Conservation (phyloP, 2,888 invertebrate genomes). For the Cryptophagus acutangulus region DNA sequence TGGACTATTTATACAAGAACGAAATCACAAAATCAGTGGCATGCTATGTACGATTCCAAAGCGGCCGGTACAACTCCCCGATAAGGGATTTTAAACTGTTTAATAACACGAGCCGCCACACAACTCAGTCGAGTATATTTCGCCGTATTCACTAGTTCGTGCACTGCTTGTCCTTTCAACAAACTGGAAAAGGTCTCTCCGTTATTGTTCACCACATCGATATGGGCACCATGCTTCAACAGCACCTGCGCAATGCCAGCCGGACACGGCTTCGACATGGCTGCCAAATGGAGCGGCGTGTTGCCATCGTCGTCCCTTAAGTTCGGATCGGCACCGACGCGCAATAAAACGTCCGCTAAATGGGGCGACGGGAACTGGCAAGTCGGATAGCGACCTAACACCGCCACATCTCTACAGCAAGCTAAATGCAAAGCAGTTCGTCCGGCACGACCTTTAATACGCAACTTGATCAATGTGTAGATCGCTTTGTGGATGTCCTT, state of each 20-base stretch:
- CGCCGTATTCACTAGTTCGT: constrained; percentile 68
- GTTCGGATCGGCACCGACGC: constrained; percentile 78
- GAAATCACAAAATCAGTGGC: constrained; percentile 38
- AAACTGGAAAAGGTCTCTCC: constrained; percentile 72
- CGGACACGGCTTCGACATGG: constrained; percentile 67
- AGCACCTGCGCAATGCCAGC: constrained; percentile 66
- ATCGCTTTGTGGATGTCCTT: constrained; percentile 67
- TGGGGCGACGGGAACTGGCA: constrained; percentile 66
- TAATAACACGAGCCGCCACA: constrained; percentile 77
- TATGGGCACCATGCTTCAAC: constrained; percentile 76
- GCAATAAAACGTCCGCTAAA: constrained; percentile 63
- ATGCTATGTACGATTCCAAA: constrained; percentile 68
- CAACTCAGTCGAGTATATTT: constrained; percentile 79
- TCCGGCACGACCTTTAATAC: constrained; percentile 58
- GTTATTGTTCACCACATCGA: constrained; percentile 74
- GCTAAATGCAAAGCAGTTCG: constrained; percentile 76
- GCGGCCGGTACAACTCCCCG: constrained; percentile 66
- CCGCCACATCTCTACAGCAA: constrained; percentile 71
- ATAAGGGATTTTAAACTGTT: constrained; percentile 64
- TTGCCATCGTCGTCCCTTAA: constrained; percentile 77
- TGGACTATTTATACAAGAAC: constrained; percentile 12
- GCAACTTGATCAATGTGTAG: constrained; percentile 71
- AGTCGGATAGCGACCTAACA: constrained; percentile 63
- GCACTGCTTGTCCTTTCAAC: constrained; percentile 58
- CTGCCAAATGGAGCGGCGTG: constrained; percentile 82